Evolutionary conservation across 2,797 vertebrate species (phyloP).

Genomic region (Cossypha niveicapilla): DNA sequence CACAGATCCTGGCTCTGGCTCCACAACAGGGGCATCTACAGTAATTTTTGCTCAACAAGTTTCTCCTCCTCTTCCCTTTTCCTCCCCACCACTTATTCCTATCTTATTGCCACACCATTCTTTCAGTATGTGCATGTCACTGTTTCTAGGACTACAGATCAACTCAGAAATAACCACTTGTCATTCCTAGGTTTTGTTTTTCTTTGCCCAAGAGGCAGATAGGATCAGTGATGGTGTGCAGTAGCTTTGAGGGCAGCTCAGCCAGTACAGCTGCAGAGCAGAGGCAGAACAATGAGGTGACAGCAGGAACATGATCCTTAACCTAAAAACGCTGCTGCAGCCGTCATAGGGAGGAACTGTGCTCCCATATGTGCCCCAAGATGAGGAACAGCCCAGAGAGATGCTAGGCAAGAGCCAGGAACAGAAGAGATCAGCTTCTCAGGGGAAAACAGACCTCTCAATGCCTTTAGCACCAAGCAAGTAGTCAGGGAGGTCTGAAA

Average conservation of each 20-base stretch:
- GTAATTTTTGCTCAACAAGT: not conserved
- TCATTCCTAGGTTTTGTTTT: not conserved
- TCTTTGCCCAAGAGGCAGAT: not conserved
- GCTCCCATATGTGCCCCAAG: not conserved
- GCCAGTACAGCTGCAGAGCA: not conserved
- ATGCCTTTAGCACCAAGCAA: not conserved
- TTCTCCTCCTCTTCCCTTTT: not conserved
- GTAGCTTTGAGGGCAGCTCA: rapidly evolving
- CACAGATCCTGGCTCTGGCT: not conserved
- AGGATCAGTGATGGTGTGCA: not conserved
- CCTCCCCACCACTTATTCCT: not conserved
- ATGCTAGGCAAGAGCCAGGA: not conserved
- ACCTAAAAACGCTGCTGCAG: not conserved
- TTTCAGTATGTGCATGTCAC: rapidly evolving
- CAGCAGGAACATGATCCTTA: not conserved
- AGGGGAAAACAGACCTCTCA: not conserved
- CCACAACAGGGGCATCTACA: not conserved
- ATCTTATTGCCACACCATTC: not conserved
- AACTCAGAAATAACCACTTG: not conserved
- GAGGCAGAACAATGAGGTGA: not conserved
- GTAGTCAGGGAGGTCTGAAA: not conserved
- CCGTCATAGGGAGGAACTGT: rapidly evolving
- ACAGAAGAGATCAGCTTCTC: not conserved
- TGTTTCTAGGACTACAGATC: not conserved
- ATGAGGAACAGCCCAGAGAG: not conserved